Percentiles rank a stretch among this genome's conserved stretches.
These are phyloP conservation scores for Lithobates pipiens DNA, from an alignment of 2,797 vertebrate genomes.

Conservation along the genomic window DNA sequence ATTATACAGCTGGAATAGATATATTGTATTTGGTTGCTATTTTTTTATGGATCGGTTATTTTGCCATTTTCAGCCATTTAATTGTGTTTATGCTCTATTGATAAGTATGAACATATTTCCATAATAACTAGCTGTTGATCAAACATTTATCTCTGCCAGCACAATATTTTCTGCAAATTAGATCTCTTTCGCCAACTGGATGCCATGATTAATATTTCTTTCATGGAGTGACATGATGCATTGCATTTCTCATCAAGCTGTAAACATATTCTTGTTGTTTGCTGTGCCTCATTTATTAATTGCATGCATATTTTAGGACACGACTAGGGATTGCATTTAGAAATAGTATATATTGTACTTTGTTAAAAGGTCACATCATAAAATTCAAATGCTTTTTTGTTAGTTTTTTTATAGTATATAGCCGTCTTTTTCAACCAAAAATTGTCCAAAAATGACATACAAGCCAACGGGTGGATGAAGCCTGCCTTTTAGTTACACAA, in stretches of 20 bases:
- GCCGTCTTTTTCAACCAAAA: too few relatives aligned
- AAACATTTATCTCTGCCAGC: conserved; percentile 46
- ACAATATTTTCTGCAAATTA: conserved; percentile 50
- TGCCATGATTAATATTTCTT: conserved; percentile 42
- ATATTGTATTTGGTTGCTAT: background rate
- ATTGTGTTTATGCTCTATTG: conserved; percentile 28
- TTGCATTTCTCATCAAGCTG: conserved; percentile 34
- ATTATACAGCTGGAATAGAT: background rate
- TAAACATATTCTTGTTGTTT: background rate
- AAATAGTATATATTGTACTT: background rate
- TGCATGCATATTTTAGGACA: conserved; percentile 11
- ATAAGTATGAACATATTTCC: conserved; percentile 19
- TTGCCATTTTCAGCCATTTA: conserved; percentile 1
- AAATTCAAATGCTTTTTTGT: background rate
- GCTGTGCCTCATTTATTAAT: background rate
- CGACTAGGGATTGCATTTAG: background rate
- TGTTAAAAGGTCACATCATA: background rate
- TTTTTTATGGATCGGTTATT: background rate
- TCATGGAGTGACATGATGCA: conserved; percentile 44
- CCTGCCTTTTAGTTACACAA: too few relatives aligned
- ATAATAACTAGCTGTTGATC: conserved; percentile 54
- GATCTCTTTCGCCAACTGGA: conserved; percentile 30
- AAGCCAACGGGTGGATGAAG: too few relatives aligned
- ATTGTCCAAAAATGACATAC: too few relatives aligned
- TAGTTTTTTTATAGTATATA: too few relatives aligned